Conservation (phyloP, 2,113 vertebrate genomes). For the Suncus etruscus region DNA sequence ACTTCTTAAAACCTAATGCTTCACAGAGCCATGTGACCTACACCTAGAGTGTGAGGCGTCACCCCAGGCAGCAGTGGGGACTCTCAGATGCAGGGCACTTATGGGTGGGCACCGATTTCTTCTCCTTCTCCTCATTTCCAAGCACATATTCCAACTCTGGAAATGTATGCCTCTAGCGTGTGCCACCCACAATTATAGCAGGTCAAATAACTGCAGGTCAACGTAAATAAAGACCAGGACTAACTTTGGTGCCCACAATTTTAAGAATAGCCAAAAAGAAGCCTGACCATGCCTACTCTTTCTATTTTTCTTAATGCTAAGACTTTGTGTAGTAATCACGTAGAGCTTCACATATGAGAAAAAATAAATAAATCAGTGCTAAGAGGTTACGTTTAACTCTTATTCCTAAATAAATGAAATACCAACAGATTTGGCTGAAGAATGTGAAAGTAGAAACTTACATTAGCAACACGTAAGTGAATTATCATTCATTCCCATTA, state of each 20-base stretch:
- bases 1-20: slow-evolving; percentile 92
- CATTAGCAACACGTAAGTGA: slow-evolving; percentile 56
- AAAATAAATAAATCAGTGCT: neutral
- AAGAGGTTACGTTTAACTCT: slow-evolving; percentile 31
- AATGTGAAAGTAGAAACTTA: slow-evolving; percentile 25
- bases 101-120: slow-evolving; percentile 49
- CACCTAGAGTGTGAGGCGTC: slow-evolving; percentile 81
- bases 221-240: neutral
- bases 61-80: slow-evolving; percentile 45
- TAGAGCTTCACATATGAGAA: slow-evolving; percentile 30
- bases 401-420: slow-evolving; percentile 46
- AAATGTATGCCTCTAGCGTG: neutral
- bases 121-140: slow-evolving; percentile 56
- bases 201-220: no score
- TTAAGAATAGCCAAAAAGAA: slow-evolving; percentile 40
- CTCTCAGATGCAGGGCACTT: slow-evolving; percentile 67
- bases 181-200: neutral
- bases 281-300: neutral
- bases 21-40: slow-evolving; percentile 85
- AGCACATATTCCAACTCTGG: neutral
- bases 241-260: neutral
- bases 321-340: neutral
- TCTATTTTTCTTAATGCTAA: slow-evolving; percentile 9
- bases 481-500: slow-evolving; percentile 58
- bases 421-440: slow-evolving; percentile 33